phyloP scores from a whole-genome alignment of 1,140 invertebrate species.

The Thaumatotibia leucotreta region DNA sequence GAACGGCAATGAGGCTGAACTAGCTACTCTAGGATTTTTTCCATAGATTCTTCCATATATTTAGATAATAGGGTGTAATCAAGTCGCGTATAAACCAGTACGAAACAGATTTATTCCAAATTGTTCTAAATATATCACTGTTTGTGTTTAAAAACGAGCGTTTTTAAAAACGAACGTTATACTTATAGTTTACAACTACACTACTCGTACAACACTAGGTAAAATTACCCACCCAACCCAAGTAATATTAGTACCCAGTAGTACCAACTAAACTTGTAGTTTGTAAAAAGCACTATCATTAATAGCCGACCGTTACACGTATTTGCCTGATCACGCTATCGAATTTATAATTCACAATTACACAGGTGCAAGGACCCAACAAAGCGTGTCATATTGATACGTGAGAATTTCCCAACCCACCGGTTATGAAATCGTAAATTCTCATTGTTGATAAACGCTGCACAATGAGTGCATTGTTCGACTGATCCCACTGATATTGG shows the following conservation, averaged over 20 bases:
- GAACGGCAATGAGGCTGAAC: too few relatives aligned
- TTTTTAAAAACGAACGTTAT: too few relatives aligned
- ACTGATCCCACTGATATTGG: conserved; percentile 21
- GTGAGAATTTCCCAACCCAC: conserved; percentile 56
- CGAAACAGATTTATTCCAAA: too few relatives aligned
- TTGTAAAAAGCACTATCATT: background rate
- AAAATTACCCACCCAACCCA: too few relatives aligned
- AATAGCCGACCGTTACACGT: conserved; percentile 5
- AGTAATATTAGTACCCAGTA: background rate
- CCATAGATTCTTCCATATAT: too few relatives aligned
- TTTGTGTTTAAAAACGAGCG: too few relatives aligned
- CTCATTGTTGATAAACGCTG: conserved; percentile 50
- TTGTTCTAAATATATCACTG: too few relatives aligned
- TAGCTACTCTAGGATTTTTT: too few relatives aligned
- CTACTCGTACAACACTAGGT: too few relatives aligned
- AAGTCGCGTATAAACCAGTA: too few relatives aligned
- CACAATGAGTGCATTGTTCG: conserved; percentile 54
- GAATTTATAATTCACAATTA: conserved; percentile 7
- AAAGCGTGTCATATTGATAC: conserved; percentile 27
- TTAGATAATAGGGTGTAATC: too few relatives aligned
- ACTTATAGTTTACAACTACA: too few relatives aligned
- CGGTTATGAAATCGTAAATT: conserved; percentile 59
- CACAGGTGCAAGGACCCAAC: conserved; percentile 33
- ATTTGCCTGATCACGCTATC: conserved; percentile 4
- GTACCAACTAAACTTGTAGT: background rate